Base-by-base conservation (phyloP, 92 coral and sea anemone genomes). In the Virgularia gustaviana region DNA sequence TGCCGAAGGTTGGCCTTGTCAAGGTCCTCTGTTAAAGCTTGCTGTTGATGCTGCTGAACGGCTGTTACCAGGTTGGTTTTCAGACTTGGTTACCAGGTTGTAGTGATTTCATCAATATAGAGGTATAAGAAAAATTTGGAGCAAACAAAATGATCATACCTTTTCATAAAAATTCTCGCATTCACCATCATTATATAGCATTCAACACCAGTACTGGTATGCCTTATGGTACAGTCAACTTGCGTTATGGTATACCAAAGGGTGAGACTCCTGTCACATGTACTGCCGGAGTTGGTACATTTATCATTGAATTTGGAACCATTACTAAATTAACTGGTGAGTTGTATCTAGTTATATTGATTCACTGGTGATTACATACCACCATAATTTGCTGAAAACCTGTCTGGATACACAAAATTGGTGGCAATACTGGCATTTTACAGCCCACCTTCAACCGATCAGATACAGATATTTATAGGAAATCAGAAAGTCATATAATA, bases 211-310 rank as follows among this genome's bases (percentile, higher is more conserved):
- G 88, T 6, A 89, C 99, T 78, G 99, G 99, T 39, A 94, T 94
- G 99, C 99, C 99, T 53, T 94, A 94, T 84, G 99, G 99, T 23
- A 94, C 99, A 16, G 89, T 94, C 6, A 94, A 94, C 77, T 90
- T 94, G 12, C 79, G 78, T 38, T 78, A 89, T 89, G 99, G 99
- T 31, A 85, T 94, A 27, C 96, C 99, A 45, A 51, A 84, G 0
- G 85, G 92, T 0, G 99, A 94, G 85, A 94, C 99, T 19, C 88
- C 99, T 2, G 76, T 94, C 23, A 94, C 99, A 41, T 94, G 99
- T 70, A 94, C 99, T 24, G 95, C 99, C 24, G 99, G 99, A 53
- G 88, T 90, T 87, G 99, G 99, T 25, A 94, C 99, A 9, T 94
- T 51, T 63, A 82, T 94, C 52, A 29, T 94, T 31, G 99, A 94